Evolutionary conservation across 2,797 vertebrate species (phyloP), one percentile per base, ranked within the genome.

Genomic region (Philypnodon macrostomus): DNA sequence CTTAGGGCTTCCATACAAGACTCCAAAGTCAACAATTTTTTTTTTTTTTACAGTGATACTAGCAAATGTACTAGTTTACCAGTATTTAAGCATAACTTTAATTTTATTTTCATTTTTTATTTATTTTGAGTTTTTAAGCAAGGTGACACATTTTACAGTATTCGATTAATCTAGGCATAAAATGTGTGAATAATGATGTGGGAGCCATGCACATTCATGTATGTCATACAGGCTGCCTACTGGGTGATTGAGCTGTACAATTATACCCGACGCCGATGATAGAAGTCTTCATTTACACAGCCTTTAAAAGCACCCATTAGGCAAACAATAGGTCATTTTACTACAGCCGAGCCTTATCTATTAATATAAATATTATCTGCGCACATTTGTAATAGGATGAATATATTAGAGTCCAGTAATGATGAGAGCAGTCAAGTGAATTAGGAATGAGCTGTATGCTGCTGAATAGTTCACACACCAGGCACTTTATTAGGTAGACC

Each of bases 221-320:
- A 23, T 58, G 45, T 35, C 62, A 54, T 42, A 51, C 39, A 41
- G 31, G 56, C 42, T 31, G 39, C 63, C 53, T 13, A 7, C 41
- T n/a, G 34, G 18, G 44, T 59, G 65, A 80, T 57, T 41, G 45
- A 75, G 48, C 15, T 27, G 21, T 60, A 57, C 42, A 30, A 58
- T 75, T 74, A 69, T 40, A 58, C 9, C 13, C 49, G 37, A 10
- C 5, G 47, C 51, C 47, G 55, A 40, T 41, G 46, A 70, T 53
- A 62, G 46, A 63, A 35, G 60, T 54, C 59, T 64, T 40, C 42
- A 80, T 73, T 64, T 52, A 57, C 41, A 57, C 30, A 35, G 42
- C 35, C 31, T 41, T 63, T 33, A 38, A 47, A 7, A 50, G 42
- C 26, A 23, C n/a, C 47, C 36, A 51, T 66, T 59, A 67, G 33